A percentile compares a stretch with the other conserved stretches of the same genome.
Evolutionary conservation across 2,797 vertebrate genomes (phyloP).

Genomic region (Trachurus trachurus): DNA sequence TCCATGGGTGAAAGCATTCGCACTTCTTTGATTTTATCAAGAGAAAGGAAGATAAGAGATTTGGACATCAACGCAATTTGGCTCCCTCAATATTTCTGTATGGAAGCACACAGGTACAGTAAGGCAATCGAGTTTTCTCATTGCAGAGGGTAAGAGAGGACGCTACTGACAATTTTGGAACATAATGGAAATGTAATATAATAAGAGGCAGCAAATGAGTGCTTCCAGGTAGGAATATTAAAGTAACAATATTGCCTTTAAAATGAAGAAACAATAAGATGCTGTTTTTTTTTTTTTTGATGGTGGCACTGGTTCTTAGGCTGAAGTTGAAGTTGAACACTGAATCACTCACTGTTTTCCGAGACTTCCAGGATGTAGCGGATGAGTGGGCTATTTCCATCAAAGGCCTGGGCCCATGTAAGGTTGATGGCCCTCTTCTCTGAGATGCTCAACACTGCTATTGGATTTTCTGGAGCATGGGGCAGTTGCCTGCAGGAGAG

Average conservation of each 20-base stretch:
- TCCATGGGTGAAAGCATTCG: slow-evolving; percentile 49
- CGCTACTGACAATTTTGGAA: slow-evolving; percentile 45
- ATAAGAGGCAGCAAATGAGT: slow-evolving; percentile 40
- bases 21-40: slow-evolving; percentile 65
- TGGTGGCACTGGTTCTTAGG: background rate
- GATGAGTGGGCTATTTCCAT: slow-evolving; percentile 96
- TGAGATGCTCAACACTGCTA: slow-evolving; percentile 86
- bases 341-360: slow-evolving; percentile 94
- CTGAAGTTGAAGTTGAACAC: background rate
- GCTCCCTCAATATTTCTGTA: slow-evolving; percentile 38
- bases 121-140: slow-evolving; percentile 49
- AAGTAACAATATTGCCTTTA: slow-evolving; percentile 21
- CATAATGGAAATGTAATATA: slow-evolving; percentile 47
- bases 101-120: slow-evolving; percentile 33
- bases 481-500: slow-evolving; percentile 91
- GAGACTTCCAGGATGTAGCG: slow-evolving; percentile 96
- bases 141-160: slow-evolving; percentile 39
- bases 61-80: slow-evolving; percentile 49
- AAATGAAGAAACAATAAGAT: slow-evolving; percentile 37
- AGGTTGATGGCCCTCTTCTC: slow-evolving; percentile 96
- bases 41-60: slow-evolving; percentile 39
- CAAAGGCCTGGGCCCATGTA: slow-evolving; percentile 95
- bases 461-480: slow-evolving; percentile 93
- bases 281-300: background rate
- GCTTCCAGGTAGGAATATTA: slow-evolving; percentile 9